A percentile compares a stretch with the other conserved stretches of the same genome.
Evolutionary conservation across 2,888 invertebrate genomes (phyloP).

Genomic region (Eledone cirrhosa): DNA sequence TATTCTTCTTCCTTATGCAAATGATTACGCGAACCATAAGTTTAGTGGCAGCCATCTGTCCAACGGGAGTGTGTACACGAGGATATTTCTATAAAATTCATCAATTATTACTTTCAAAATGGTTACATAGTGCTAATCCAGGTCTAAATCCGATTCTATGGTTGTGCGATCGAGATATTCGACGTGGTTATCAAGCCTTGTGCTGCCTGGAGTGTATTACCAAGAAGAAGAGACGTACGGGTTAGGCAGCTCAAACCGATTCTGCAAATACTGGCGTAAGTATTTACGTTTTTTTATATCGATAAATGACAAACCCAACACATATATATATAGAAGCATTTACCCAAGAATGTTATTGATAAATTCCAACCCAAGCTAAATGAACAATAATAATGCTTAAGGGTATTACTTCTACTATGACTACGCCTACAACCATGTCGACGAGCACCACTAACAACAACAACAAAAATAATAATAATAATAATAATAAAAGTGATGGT

Average conservation of each 20-base stretch:
- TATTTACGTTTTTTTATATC: background rate
- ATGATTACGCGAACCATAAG: conserved; percentile 29
- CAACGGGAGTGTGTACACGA: conserved; percentile 6
- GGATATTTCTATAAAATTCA: conserved; percentile 9
- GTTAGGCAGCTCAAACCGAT: conserved; percentile 8
- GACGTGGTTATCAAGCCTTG: conserved; percentile 18
- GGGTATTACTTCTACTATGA: too few relatives aligned
- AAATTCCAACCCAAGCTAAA: too few relatives aligned
- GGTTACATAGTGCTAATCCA: conserved; percentile 26
- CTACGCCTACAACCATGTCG: too few relatives aligned
- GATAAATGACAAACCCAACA: too few relatives aligned
- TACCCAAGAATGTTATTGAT: too few relatives aligned
- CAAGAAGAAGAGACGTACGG: conserved; percentile 25
- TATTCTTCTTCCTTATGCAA: conserved; percentile 27
- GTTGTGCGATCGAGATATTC: conserved; percentile 26
- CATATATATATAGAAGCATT: too few relatives aligned
- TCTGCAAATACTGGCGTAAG: conserved; percentile 8
- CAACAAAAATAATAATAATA: too few relatives aligned
- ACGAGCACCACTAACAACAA: too few relatives aligned
- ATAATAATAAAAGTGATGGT: too few relatives aligned
- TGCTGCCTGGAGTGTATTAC: conserved; percentile 27
- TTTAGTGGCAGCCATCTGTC: conserved; percentile 13
- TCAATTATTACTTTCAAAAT: conserved; percentile 1
- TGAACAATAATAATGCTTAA: too few relatives aligned
- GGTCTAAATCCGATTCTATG: conserved; percentile 27